Base-by-base conservation (phyloP, 2,797 vertebrate genomes). In the Petrocephalus sullivani region DNA sequence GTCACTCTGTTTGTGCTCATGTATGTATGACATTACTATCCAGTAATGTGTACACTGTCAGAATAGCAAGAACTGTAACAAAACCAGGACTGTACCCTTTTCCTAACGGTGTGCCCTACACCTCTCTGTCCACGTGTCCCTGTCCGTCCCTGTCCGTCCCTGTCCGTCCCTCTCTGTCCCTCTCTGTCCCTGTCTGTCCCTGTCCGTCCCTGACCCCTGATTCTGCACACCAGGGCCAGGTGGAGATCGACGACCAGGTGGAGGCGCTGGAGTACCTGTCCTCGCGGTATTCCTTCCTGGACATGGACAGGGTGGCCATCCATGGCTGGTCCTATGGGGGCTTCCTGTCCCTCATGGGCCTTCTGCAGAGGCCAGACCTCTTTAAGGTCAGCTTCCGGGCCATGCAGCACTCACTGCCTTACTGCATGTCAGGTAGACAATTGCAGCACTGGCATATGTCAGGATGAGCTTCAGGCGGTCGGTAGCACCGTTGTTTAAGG, bases 231-330 rank as follows among this genome's bases (percentile, higher is more conserved):
- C 71, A 87, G 87, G 87, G 87, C 28, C 87, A 87, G 67, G 87
- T 87, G 64, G 87, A 87, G 87, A 87, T 87, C 16, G 67, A 87
- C 51, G 87, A 88, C 37, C 87, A 88, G 87, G 87, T 88, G 53
- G 87, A 88, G 37, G 87, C 64, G 1, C 75, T 88, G 37, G 71
- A 82, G 71, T 49, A 58, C 87, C 87, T 82, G 54, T 88, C 87
- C 33, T 82, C 87, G 8, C 71, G 87, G 19, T 82, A 88, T 75
- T 41, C 19, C 54, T 88, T 88, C 75, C 37, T 88, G 75, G 87
- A 88, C 71, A 87, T 87, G 67, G 87, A 87, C 21, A 16, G 87
- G 1, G 87, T 87, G 64, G 87, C 87, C 51, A 88, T 88, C 71
- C 87, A 88, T 6, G 71, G 87, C 87, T 88, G 87, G 71, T 88